These are phyloP conservation scores for Leptogaster cylindrica DNA, from an alignment of 2,888 invertebrate genomes.

Conservation along the genomic window DNA sequence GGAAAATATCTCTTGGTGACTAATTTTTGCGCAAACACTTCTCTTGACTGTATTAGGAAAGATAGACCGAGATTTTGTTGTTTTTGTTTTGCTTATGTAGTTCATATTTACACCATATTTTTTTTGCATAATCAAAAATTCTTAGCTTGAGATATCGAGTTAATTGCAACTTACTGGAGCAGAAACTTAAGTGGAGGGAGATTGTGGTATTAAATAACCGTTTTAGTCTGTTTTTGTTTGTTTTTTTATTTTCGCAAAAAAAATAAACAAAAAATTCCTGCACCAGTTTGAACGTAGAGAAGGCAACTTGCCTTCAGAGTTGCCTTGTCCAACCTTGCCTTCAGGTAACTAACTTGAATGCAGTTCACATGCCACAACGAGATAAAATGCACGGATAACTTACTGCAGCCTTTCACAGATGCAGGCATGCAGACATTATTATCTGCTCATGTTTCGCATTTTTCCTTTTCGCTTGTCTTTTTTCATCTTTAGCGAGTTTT, in stretches of 20 bases:
- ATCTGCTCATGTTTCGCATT: neutral
- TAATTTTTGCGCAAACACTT: conserved; percentile 1
- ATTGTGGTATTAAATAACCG: conserved; percentile 19
- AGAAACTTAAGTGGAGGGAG: neutral
- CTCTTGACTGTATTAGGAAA: neutral
- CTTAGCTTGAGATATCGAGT: neutral
- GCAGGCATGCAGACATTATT: conserved; percentile 3
- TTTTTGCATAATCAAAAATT: conserved; percentile 29
- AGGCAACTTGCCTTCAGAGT: conserved; percentile 30
- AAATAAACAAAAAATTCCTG: conserved; percentile 23
- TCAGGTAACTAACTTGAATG: conserved; percentile 34
- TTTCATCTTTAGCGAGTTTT: too few species aligned
- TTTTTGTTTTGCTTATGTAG: neutral
- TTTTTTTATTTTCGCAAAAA: conserved; percentile 2
- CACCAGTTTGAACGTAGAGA: conserved; percentile 6
- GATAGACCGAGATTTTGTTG: neutral
- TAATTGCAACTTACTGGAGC: conserved; percentile 18
- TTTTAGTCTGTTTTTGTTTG: conserved; percentile 7
- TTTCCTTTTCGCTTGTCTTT: neutral
- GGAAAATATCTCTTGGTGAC: neutral
- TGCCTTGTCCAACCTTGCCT: conserved; percentile 46
- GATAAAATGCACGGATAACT: conserved; percentile 4
- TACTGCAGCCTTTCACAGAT: conserved; percentile 24
- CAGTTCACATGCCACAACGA: conserved; percentile 16
- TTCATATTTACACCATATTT: neutral